phyloP scores from a whole-genome alignment of 1,140 invertebrate species.

The Neodiprion virginianus region DNA sequence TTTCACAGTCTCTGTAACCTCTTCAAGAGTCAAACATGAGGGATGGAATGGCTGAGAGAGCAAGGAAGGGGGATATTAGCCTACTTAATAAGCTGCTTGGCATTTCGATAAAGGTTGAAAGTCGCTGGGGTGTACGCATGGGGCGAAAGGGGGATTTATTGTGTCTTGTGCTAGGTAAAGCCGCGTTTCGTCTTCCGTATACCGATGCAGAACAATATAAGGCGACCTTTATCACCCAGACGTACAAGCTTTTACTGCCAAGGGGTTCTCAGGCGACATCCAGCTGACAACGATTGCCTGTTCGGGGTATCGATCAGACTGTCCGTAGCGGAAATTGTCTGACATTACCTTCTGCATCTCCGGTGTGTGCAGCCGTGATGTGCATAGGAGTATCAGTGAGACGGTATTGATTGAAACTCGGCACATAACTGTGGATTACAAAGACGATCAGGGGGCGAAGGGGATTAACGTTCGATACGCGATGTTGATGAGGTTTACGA shows the following conservation, averaged over 20 bases:
- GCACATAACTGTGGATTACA: no score
- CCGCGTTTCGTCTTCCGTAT: neutral
- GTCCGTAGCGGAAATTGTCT: no score
- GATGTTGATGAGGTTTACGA: no score
- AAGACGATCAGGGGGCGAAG: no score
- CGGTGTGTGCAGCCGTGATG: no score
- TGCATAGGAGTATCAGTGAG: no score
- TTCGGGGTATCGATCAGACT: no score
- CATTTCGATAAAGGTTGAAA: conserved; percentile 54
- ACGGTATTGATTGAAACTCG: no score
- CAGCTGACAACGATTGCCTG: neutral
- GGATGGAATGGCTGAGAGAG: neutral
- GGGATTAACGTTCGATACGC: no score
- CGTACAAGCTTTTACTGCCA: neutral
- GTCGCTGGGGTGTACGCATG: neutral
- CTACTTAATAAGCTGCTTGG: conserved; percentile 53
- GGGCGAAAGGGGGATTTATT: neutral
- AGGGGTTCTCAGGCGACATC: neutral
- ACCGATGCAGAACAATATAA: neutral
- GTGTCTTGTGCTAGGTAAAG: neutral
- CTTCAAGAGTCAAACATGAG: neutral
- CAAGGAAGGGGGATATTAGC: conserved; percentile 43
- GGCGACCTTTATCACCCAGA: neutral
- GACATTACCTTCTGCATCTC: no score
- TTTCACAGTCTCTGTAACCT: no score